These are phyloP conservation scores for Limenitis camilla DNA, from an alignment of 2,888 invertebrate species.

Conservation along the genomic window DNA sequence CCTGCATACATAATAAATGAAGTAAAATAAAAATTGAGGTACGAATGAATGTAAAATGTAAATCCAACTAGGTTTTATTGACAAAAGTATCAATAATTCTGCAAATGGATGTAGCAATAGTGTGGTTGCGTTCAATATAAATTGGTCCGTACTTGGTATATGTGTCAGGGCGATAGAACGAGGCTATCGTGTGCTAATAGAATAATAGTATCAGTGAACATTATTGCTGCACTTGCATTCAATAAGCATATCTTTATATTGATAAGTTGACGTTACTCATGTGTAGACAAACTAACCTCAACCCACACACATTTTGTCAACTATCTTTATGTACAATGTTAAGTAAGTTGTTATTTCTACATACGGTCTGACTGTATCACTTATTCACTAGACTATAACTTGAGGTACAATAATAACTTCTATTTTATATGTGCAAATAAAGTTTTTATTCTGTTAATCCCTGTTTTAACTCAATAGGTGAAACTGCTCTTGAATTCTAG, in stretches of 20 bases:
- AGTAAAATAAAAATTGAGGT: slow-evolving; percentile 4
- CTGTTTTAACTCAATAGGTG: too few species aligned
- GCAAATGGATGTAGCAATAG: slow-evolving; percentile 22
- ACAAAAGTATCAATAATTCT: slow-evolving; percentile 23
- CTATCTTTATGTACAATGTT: too few species aligned
- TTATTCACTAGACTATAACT: too few species aligned
- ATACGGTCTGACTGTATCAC: too few species aligned
- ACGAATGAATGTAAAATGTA: not conserved
- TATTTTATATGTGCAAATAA: too few species aligned
- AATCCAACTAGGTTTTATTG: slow-evolving; percentile 11
- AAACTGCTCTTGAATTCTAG: too few species aligned
- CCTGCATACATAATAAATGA: slow-evolving; percentile 4
- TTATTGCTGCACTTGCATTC: slow-evolving; percentile 7
- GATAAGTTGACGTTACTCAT: not conserved
- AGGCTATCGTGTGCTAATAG: slow-evolving; percentile 33
- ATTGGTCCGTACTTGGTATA: slow-evolving; percentile 43
- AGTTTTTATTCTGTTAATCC: too few species aligned
- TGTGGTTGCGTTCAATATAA: slow-evolving; percentile 29
- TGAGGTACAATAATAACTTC: too few species aligned
- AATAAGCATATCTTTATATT: not conserved
- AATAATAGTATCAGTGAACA: slow-evolving; percentile 19
- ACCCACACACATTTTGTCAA: too few species aligned
- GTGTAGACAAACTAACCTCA: not conserved
- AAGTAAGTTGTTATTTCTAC: too few species aligned
- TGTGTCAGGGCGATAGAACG: slow-evolving; percentile 50